phyloP scores from a whole-genome alignment of 2,797 vertebrate species.

The Phataginus tetradactyla region DNA sequence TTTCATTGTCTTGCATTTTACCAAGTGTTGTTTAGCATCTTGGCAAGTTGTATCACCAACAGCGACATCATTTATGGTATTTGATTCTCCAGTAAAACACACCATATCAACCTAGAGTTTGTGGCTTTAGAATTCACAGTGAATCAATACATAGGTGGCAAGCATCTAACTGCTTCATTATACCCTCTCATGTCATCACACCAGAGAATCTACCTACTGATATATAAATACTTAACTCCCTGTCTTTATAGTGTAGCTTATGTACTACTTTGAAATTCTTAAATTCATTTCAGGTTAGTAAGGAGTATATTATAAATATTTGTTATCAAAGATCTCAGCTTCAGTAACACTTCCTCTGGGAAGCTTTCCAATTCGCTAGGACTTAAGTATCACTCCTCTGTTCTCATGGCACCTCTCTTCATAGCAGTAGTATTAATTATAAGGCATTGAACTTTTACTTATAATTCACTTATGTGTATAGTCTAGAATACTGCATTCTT shows the following conservation, averaged over 20 bases:
- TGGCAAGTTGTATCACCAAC: background rate
- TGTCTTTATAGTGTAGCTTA: background rate
- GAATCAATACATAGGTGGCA: background rate
- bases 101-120: background rate
- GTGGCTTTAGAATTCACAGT: background rate
- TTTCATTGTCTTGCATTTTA: background rate
- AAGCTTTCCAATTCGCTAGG: background rate
- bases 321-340: background rate
- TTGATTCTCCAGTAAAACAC: background rate
- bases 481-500: background rate
- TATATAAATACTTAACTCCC: background rate
- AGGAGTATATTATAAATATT: background rate
- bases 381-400: background rate
- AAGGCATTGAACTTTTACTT: background rate
- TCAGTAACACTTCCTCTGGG: background rate
- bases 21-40: background rate
- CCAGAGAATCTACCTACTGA: background rate
- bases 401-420: background rate
- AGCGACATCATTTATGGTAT: background rate
- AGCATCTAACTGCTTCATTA: background rate
- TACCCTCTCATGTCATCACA: background rate
- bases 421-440: background rate
- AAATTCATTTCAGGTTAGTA: constrained; percentile 2
- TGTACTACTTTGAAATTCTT: constrained; percentile 4
- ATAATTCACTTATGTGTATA: background rate